Evolutionary conservation across 2,113 vertebrate species (phyloP).

Genomic region (Phocoena phocoena): DNA sequence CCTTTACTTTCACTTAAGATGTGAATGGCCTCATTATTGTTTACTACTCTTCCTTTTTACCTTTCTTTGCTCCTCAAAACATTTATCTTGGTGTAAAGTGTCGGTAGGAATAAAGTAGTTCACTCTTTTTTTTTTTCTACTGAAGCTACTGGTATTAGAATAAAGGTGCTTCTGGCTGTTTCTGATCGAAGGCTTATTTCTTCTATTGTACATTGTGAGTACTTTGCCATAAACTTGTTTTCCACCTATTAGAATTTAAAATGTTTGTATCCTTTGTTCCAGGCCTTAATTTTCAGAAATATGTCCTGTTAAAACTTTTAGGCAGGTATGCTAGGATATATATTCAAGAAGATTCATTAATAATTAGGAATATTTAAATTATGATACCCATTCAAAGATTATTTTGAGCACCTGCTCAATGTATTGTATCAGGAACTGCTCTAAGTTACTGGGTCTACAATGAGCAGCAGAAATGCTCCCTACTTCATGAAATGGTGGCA

Average conservation of each 20-base stretch:
- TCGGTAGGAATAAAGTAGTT: neutral
- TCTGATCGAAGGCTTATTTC: neutral
- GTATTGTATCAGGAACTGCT: neutral
- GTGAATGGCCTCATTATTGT: neutral
- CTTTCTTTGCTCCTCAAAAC: neutral
- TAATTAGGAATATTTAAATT: slow-evolving; percentile 37
- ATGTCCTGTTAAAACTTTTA: slow-evolving; percentile 1
- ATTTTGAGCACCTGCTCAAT: neutral
- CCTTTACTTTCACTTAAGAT: neutral
- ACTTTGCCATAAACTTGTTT: neutral
- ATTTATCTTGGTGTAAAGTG: neutral
- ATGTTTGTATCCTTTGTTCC: neutral
- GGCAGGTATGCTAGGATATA: neutral
- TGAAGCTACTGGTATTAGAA: neutral
- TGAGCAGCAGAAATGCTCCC: neutral
- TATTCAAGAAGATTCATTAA: neutral
- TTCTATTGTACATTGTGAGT: neutral
- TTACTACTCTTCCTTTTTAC: neutral
- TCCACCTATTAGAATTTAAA: slow-evolving; percentile 26
- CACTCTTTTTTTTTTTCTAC: neutral
- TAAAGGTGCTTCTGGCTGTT: slow-evolving; percentile 10
- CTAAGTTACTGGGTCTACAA: neutral
- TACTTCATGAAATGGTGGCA: neutral
- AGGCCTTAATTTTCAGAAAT: slow-evolving; percentile 42
- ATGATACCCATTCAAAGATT: neutral